Conservation (phyloP, 2,113 vertebrate genomes). For the Daboia siamensis region DNA sequence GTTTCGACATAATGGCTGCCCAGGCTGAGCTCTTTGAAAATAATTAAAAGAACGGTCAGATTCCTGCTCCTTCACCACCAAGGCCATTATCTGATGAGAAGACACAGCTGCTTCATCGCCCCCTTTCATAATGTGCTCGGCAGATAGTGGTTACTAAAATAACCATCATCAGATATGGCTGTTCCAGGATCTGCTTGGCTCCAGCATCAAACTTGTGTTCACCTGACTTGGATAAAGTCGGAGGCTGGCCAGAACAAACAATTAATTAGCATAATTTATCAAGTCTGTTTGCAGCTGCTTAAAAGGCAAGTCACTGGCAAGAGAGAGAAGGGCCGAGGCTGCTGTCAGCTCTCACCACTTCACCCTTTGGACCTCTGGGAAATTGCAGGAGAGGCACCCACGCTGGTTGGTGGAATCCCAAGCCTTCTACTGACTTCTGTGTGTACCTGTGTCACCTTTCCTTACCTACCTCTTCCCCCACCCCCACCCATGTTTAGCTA, state of each 20-base stretch:
- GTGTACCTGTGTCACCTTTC: neutral
- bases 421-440: neutral
- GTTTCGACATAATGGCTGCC: neutral
- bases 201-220: neutral
- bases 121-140: neutral
- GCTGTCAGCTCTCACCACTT: neutral
- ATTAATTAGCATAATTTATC: neutral
- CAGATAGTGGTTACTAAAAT: neutral
- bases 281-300: too few relatives aligned
- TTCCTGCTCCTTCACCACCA: neutral
- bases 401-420: neutral
- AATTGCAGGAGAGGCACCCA: neutral
- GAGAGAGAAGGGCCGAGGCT: neutral
- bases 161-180: neutral
- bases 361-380: neutral
- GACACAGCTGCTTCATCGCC: neutral
- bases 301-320: neutral
- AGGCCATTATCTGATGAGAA: neutral
- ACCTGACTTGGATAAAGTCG: neutral
- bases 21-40: neutral
- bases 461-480: neutral
- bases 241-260: too few relatives aligned
- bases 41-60: neutral
- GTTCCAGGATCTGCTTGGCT: neutral
- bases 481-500: neutral